These are phyloP conservation scores for Cepaea hortensis DNA, from an alignment of 2,888 invertebrate species.

Conservation along the genomic window DNA sequence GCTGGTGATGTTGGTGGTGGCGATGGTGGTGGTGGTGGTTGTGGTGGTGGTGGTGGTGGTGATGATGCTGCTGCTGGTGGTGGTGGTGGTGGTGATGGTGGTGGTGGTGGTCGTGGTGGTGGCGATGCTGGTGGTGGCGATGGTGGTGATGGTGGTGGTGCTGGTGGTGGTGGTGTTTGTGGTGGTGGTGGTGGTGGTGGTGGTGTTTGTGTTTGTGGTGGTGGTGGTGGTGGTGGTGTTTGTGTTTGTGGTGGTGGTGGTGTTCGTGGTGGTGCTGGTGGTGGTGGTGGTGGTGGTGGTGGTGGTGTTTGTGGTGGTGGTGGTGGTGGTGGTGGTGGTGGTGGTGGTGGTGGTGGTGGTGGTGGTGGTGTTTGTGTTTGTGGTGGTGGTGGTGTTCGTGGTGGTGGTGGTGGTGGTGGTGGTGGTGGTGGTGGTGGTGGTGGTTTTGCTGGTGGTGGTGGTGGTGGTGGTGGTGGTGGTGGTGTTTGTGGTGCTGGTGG, in stretches of 20 bases:
- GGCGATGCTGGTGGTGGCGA: slow-evolving; percentile 40
- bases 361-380: too few relatives aligned
- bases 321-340: not conserved
- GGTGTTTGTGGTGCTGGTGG: too few relatives aligned
- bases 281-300: not conserved
- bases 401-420: too few relatives aligned
- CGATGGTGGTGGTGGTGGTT: slow-evolving; percentile 27
- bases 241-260: not conserved
- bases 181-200: slow-evolving; percentile 38
- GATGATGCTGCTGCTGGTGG: not conserved
- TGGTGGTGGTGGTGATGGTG: slow-evolving; percentile 37
- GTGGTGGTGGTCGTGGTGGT: slow-evolving; percentile 35
- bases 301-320: too few relatives aligned
- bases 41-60: slow-evolving; percentile 35
- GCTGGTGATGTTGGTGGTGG: not conserved
- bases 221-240: not conserved
- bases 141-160: slow-evolving; percentile 24
- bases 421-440: too few relatives aligned
- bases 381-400: too few relatives aligned
- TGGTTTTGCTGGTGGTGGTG: too few relatives aligned
- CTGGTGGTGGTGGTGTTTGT: slow-evolving; percentile 36
- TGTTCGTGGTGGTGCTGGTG: not conserved
- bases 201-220: slow-evolving; percentile 2
- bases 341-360: too few relatives aligned
- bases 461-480: too few relatives aligned